These are phyloP conservation scores for Coenobita brevimanus DNA, from an alignment of 1,140 invertebrate genomes.

Conservation along the genomic window DNA sequence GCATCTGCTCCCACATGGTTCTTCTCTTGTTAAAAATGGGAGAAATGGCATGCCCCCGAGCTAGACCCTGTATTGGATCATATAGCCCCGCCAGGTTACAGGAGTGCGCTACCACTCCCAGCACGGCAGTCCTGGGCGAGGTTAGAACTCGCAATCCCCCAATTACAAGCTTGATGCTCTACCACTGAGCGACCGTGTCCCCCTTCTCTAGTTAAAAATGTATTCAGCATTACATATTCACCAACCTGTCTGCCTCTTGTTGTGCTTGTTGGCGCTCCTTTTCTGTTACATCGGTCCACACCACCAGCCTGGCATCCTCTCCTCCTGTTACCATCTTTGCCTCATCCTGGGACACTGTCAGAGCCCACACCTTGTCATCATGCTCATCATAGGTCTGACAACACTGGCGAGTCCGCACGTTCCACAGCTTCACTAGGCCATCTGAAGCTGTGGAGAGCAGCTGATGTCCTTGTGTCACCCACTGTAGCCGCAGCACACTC, in stretches of 20 bases:
- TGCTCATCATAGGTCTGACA: conserved; percentile 87
- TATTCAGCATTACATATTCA: background rate
- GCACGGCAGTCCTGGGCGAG: too few species aligned
- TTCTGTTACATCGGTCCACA: conserved; percentile 89
- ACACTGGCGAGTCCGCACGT: conserved; percentile 90
- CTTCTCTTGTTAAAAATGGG: too few species aligned
- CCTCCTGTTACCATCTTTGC: conserved; percentile 89
- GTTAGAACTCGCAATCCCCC: too few species aligned
- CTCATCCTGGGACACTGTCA: conserved; percentile 81
- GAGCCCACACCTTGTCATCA: conserved; percentile 87
- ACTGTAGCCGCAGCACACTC: conserved; percentile 89
- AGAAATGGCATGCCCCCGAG: too few species aligned
- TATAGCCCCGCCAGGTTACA: too few species aligned
- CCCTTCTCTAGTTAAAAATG: too few species aligned
- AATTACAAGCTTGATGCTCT: too few species aligned
- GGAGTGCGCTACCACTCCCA: too few species aligned
- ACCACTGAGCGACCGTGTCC: too few species aligned
- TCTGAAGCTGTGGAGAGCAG: conserved; percentile 91
- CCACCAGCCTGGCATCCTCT: conserved; percentile 87
- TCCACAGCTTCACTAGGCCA: conserved; percentile 92
- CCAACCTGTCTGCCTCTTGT: conserved; percentile 77
- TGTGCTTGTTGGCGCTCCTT: conserved; percentile 80
- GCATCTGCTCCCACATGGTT: too few species aligned
- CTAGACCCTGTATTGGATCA: too few species aligned
- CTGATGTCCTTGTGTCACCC: conserved; percentile 87